These are phyloP conservation scores for Drosophila conformis DNA, from an alignment of 2,888 invertebrate species.

Conservation along the genomic window DNA sequence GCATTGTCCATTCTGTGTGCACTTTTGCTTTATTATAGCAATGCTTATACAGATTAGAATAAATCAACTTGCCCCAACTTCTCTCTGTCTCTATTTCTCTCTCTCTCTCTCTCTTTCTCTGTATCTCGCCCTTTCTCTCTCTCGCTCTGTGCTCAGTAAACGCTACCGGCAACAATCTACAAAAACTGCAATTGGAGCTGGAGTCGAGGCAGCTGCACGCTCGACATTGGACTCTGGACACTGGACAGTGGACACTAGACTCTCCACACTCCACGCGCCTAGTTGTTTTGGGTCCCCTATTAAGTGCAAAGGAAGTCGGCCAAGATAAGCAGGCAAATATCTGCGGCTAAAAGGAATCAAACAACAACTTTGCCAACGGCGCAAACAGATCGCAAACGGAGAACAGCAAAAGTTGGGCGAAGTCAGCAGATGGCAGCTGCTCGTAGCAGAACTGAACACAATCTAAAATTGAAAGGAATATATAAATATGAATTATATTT, in stretches of 20 bases:
- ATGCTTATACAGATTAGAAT: conserved; percentile 80
- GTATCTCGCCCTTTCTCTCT: conserved; percentile 11
- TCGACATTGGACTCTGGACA: neutral
- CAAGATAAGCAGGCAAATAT: conserved; percentile 70
- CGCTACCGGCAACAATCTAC: conserved; percentile 73
- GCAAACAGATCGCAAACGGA: conserved; percentile 6
- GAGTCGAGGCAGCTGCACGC: conserved; percentile 53
- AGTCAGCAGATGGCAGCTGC: conserved; percentile 18
- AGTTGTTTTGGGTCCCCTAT: conserved; percentile 36
- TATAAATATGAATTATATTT: neutral
- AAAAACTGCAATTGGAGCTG: conserved; percentile 50
- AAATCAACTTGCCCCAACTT: conserved; percentile 66
- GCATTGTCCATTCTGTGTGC: conserved; percentile 75
- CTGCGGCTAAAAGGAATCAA: conserved; percentile 30
- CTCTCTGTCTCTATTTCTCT: neutral
- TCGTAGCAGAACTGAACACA: neutral
- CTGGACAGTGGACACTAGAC: neutral
- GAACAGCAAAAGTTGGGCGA: neutral
- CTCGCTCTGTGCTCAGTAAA: conserved; percentile 59
- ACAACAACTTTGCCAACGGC: conserved; percentile 19
- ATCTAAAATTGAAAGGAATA: neutral
- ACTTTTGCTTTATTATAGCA: conserved; percentile 80
- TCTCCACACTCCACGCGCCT: conserved; percentile 22
- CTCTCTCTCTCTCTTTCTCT: conserved; percentile 1
- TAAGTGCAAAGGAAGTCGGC: conserved; percentile 70